Evolutionary conservation across 2,113 vertebrate species (phyloP).

Genomic region (Rhabdomys dilectus): DNA sequence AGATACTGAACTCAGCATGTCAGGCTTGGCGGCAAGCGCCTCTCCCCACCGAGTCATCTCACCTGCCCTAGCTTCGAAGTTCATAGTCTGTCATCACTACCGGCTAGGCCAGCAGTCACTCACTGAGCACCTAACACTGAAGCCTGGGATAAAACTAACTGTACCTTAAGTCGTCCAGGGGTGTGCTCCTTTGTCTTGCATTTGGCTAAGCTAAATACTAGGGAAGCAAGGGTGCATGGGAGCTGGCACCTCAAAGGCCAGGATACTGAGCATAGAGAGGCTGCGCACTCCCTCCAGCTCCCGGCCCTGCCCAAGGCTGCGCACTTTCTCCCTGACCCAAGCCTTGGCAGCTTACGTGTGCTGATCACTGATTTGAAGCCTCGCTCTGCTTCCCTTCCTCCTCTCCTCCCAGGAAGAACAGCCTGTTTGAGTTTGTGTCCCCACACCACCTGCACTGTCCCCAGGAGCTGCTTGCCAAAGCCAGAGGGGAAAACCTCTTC

Average conservation of each 20-base stretch:
- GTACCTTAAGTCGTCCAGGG: not conserved
- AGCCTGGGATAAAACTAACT: accelerated
- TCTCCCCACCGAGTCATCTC: too few species aligned
- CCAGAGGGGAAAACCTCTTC: slow-evolving; percentile 89
- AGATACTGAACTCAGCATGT: not conserved
- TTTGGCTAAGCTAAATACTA: accelerated
- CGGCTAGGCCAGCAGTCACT: not conserved
- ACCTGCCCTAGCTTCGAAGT: not conserved
- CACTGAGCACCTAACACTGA: accelerated
- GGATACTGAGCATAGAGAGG: not conserved
- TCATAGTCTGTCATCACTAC: not conserved
- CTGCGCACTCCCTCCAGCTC: accelerated
- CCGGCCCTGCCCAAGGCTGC: accelerated
- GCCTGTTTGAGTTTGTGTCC: slow-evolving; percentile 88
- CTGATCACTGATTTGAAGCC: not conserved
- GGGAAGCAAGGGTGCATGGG: not conserved
- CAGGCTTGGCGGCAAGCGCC: not conserved
- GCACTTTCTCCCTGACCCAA: not conserved
- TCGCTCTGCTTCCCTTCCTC: accelerated
- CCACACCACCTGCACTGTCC: slow-evolving; percentile 89
- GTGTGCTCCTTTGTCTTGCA: not conserved
- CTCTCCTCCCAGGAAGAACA: slow-evolving; percentile 87
- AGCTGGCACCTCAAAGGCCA: not conserved
- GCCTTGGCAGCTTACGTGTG: too few species aligned
- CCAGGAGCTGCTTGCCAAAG: slow-evolving; percentile 87